Evolutionary conservation across 2,797 vertebrate species (phyloP).

Genomic region (Leptatherina wallacei): DNA sequence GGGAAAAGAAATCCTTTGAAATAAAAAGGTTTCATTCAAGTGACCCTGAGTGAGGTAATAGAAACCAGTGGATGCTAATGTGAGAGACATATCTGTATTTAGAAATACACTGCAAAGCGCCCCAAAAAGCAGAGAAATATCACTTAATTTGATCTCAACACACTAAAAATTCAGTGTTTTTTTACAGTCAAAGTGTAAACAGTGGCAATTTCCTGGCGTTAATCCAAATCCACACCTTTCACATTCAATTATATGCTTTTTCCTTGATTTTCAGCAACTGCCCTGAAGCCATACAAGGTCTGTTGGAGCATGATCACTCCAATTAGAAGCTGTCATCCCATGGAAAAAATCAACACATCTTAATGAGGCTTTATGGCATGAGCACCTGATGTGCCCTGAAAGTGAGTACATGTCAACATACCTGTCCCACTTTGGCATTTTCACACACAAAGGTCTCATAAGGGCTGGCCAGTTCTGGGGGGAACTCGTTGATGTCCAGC

Average conservation of each 20-base stretch:
- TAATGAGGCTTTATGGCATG: not conserved
- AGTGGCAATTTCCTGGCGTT: not conserved
- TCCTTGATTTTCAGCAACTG: not conserved
- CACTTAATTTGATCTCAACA: not conserved
- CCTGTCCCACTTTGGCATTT: constrained; percentile 93
- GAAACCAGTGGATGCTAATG: not conserved
- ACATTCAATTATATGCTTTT: constrained; percentile 26
- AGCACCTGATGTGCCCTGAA: not conserved
- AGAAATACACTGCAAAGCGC: not conserved
- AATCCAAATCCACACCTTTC: constrained; percentile 20
- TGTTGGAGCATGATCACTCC: not conserved
- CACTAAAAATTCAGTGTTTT: constrained; percentile 1
- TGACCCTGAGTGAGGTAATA: constrained; percentile 31
- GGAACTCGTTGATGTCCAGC: constrained; percentile 97
- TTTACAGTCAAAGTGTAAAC: constrained; percentile 3
- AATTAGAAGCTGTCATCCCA: constrained; percentile 27
- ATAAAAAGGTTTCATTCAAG: constrained; percentile 38
- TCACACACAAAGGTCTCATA: constrained; percentile 96
- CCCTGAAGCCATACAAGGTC: constrained; percentile 12
- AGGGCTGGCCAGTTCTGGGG: constrained; percentile 93
- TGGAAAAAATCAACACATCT: constrained; percentile 1
- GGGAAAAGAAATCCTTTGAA: constrained; percentile 9
- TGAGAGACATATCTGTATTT: constrained; percentile 6
- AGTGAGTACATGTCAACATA: constrained; percentile 62
- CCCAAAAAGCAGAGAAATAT: not conserved